A percentile compares a stretch with the other conserved stretches of the same genome.
Evolutionary conservation across 2,113 vertebrate species (phyloP).

Genomic region (Cyanoderma ruficeps): DNA sequence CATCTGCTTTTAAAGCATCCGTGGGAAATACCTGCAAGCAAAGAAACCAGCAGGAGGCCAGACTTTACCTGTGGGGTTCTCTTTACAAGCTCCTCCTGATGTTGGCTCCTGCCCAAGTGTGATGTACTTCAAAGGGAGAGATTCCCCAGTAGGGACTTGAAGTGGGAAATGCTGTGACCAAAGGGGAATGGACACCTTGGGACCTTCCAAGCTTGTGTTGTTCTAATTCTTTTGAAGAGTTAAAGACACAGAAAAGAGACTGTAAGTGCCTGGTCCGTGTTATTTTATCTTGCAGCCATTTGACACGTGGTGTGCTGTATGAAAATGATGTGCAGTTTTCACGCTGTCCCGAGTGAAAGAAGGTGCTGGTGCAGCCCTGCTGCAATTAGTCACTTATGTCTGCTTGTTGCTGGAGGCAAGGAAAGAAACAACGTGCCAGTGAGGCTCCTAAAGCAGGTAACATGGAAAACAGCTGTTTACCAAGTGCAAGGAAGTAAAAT

Average conservation of each 20-base stretch:
- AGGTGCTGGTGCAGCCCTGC: not conserved
- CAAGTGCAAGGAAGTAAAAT: not conserved
- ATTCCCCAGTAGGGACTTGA: no score
- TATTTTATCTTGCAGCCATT: not conserved
- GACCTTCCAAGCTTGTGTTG: not conserved
- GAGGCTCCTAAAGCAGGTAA: not conserved
- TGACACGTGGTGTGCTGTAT: not conserved
- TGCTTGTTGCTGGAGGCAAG: not conserved
- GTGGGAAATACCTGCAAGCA: not conserved
- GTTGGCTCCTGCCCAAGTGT: not conserved
- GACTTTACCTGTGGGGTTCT: not conserved
- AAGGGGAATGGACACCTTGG: not conserved
- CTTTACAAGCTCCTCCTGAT: not conserved
- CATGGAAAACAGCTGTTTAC: not conserved
- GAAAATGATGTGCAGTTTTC: fast-evolving
- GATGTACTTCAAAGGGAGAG: not conserved
- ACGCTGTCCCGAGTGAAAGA: fast-evolving
- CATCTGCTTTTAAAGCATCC: not conserved
- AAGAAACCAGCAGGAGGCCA: not conserved
- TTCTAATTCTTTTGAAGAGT: not conserved
- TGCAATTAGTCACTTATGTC: not conserved
- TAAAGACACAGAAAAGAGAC: not conserved
- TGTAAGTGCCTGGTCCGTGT: not conserved
- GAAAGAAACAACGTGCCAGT: not conserved
- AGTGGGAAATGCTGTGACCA: not conserved